Evolutionary conservation across 2,888 invertebrate genomes (phyloP).

Genomic region (Eupithecia subfuscata): DNA sequence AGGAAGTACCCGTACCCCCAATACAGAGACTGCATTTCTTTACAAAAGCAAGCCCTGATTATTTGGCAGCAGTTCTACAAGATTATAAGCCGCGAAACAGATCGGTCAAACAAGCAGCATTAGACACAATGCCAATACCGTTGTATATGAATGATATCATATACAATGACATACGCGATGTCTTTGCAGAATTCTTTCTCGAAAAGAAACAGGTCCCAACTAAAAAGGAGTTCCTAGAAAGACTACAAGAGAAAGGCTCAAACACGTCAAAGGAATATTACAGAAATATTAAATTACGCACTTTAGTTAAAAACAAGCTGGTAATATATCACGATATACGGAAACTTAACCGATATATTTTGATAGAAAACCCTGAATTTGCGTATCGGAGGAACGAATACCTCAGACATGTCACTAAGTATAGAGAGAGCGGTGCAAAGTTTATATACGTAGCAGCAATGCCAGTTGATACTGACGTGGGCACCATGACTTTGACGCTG

Average conservation of each 20-base stretch:
- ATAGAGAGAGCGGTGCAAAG: constrained; percentile 18
- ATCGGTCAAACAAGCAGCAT: constrained; percentile 26
- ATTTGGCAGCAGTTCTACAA: constrained; percentile 6
- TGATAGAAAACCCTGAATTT: constrained; percentile 35
- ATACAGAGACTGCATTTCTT: constrained; percentile 5
- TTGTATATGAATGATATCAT: background rate
- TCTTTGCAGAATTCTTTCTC: constrained; percentile 29
- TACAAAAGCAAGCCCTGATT: constrained; percentile 13
- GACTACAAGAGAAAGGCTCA: background rate
- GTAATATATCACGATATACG: constrained; percentile 34
- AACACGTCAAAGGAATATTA: constrained; percentile 11
- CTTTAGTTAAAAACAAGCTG: constrained; percentile 33
- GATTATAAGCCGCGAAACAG: constrained; percentile 14
- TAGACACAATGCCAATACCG: constrained; percentile 23
- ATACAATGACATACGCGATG: constrained; percentile 29
- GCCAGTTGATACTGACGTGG: constrained; percentile 5
- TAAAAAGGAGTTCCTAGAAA: constrained; percentile 24
- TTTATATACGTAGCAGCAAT: constrained; percentile 34
- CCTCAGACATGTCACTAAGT: constrained; percentile 24
- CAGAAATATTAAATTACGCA: constrained; percentile 22
- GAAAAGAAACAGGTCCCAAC: constrained; percentile 28
- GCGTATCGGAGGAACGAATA: constrained; percentile 35
- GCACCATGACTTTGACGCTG: constrained; percentile 14
- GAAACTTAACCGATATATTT: constrained; percentile 26
- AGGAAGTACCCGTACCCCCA: background rate